phyloP scores from a whole-genome alignment of 2,888 invertebrate species.

The Choreutis nemorana region DNA sequence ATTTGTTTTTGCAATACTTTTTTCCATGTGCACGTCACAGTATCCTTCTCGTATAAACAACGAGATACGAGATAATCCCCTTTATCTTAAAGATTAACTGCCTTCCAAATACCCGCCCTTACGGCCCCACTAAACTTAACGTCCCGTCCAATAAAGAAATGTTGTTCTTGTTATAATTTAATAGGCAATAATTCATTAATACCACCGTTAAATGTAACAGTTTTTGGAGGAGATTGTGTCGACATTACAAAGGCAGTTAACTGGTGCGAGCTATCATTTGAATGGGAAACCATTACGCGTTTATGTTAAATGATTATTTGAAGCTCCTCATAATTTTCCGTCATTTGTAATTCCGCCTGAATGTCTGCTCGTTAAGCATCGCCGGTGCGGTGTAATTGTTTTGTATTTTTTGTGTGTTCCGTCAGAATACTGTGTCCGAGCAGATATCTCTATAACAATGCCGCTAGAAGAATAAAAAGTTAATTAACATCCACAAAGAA shows the following conservation, averaged over 20 bases:
- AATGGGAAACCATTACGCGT: constrained; percentile 57
- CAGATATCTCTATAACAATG: constrained; percentile 1
- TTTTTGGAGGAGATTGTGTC: constrained; percentile 52
- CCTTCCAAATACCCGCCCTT: no score
- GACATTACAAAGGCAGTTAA: constrained; percentile 52
- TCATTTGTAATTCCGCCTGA: constrained; percentile 40
- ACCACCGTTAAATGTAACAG: constrained; percentile 47
- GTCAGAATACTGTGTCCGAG: no score
- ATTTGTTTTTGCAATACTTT: no score
- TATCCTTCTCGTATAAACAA: no score
- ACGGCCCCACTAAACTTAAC: constrained; percentile 24
- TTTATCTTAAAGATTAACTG: no score
- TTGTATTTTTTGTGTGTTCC: constrained; percentile 19
- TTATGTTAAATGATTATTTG: constrained; percentile 62
- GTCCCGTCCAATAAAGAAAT: constrained; percentile 34
- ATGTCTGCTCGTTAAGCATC: constrained; percentile 40
- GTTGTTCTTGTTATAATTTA: constrained; percentile 44
- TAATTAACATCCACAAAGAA: constrained; percentile 35
- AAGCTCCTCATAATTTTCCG: constrained; percentile 51
- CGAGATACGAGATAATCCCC: no score
- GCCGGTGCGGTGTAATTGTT: constrained; percentile 35
- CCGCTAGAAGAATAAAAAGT: constrained; percentile 30
- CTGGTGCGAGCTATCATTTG: constrained; percentile 51
- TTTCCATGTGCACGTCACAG: no score
- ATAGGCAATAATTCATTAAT: constrained; percentile 58